A percentile compares a stretch with the other conserved stretches of the same genome.
Conservation (phyloP, 2,888 invertebrate genomes). For the Acrocyrtus sp. region DNA sequence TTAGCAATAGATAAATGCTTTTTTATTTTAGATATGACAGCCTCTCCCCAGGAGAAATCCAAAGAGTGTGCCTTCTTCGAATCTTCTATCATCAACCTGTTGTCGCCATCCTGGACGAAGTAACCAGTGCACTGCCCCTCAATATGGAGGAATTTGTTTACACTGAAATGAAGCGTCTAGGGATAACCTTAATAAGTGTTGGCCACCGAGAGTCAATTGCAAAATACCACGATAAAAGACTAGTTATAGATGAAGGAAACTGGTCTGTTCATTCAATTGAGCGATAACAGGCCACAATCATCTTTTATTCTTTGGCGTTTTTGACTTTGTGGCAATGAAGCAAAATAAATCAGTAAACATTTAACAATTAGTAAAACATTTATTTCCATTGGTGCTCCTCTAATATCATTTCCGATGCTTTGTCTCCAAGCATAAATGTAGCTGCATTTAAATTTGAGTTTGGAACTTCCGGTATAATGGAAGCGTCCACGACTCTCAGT, state of each 20-base stretch:
- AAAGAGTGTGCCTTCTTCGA: slow-evolving; percentile 70
- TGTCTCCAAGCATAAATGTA: slow-evolving; percentile 28
- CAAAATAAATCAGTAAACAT: background rate
- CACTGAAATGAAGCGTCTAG: slow-evolving; percentile 65
- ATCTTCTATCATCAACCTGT: slow-evolving; percentile 69
- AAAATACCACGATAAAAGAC: background rate
- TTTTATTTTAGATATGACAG: slow-evolving; percentile 67
- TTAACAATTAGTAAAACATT: background rate
- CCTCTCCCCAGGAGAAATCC: slow-evolving; percentile 71
- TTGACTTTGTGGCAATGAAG: no score
- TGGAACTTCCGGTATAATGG: slow-evolving; percentile 36
- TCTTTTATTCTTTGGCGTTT: background rate
- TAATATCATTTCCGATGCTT: slow-evolving; percentile 23
- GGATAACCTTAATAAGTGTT: slow-evolving; percentile 70
- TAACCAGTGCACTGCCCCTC: slow-evolving; percentile 69
- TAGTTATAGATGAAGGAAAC: background rate
- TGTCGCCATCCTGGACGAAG: slow-evolving; percentile 70
- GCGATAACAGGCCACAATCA: background rate
- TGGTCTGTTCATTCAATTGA: background rate
- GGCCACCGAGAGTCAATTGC: slow-evolving; percentile 67
- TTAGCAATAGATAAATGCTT: background rate
- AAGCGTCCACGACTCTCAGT: slow-evolving; percentile 17
- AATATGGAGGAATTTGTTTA: slow-evolving; percentile 67
- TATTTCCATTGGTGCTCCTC: background rate
- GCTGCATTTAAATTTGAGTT: slow-evolving; percentile 28